Base-by-base conservation (phyloP, 1,140 invertebrate species). In the Liolophura sinensis region DNA sequence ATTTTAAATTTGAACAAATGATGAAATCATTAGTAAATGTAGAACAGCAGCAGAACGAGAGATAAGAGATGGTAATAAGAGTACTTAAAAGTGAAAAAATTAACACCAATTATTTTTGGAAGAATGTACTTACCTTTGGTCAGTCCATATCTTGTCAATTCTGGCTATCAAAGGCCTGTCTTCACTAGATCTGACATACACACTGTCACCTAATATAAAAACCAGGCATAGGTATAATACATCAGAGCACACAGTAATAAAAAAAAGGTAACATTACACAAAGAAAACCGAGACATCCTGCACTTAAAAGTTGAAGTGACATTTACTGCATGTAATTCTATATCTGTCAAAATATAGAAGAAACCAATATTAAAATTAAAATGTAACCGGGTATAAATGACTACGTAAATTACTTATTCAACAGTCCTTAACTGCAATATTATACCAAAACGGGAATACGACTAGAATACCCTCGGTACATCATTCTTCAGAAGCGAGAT, bases 61-160 rank as follows among this genome's bases (percentile, higher is more conserved):
- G 51, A 24, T 24, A 20, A 54, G 12, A 54, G 3, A n/a, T n/a
- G n/a, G n/a, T n/a, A n/a, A n/a, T n/a, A n/a, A n/a, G n/a, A n/a
- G n/a, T n/a, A n/a, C n/a, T n/a, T n/a, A n/a, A n/a, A n/a, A n/a
- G n/a, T n/a, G n/a, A 54, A 24, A 50, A 52, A 62, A 50, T 9
- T 27, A 49, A 66, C 1, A 61, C 11, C 0, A 27, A 46, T 22
- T 31, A 64, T 52, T 16, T 15, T 48, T 22, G 46, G 25, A 31
- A 62, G 25, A 24, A 66, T 48, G 14, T 54, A 73, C 78, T 72
- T 71, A 85, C 82, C 70, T 90, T 83, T 91, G 90, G 56, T 93
- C 92, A 72, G 92, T 91, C 95, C 95, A 98, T 77, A 98, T 93
- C 67, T 91, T 90, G 84, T 98, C 94, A 71, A 99, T 91, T 84